Conservation (phyloP, 1,140 invertebrate genomes). For the Drosophila littoralis region DNA sequence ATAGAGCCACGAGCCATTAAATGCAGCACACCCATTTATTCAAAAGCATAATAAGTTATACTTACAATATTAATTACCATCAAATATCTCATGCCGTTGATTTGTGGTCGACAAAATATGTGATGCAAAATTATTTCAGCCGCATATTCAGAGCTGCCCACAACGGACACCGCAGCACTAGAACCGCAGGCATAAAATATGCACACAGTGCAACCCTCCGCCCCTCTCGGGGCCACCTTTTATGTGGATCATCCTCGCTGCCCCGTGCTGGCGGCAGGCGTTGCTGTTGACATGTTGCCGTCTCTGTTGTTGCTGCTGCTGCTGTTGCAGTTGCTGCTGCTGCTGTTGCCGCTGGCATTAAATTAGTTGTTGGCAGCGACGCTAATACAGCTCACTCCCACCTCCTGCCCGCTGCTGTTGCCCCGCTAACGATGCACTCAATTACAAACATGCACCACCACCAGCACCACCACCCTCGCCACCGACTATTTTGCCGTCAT, state of each 20-base stretch:
- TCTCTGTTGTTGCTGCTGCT: conserved; percentile 44
- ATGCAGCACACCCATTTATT: conserved; percentile 44
- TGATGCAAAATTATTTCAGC: conserved; percentile 76
- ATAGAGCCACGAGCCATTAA: conserved; percentile 45
- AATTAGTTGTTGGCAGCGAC: conserved; percentile 79
- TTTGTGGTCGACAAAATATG: conserved; percentile 71
- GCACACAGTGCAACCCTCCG: conserved; percentile 38
- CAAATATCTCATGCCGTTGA: conserved; percentile 79
- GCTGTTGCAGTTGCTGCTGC: neutral
- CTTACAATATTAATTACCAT: conserved; percentile 82
- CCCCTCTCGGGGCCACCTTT: neutral
- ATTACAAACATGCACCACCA: conserved; percentile 59
- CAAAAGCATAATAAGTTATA: conserved; percentile 46
- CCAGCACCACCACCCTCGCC: conserved; percentile 50
- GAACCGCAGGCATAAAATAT: conserved; percentile 67
- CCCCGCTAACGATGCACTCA: conserved; percentile 76
- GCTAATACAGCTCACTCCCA: conserved; percentile 49
- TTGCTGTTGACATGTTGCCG: conserved; percentile 78
- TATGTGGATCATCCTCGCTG: conserved; percentile 36
- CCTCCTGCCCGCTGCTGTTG: conserved; percentile 26
- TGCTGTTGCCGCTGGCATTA: conserved; percentile 66
- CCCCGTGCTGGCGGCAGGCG: conserved; percentile 60
- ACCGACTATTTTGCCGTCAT: conserved; percentile 43
- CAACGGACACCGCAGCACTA: conserved; percentile 53
- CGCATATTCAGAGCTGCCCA: conserved; percentile 68